Evolutionary conservation across 2,113 vertebrate species (phyloP).

Genomic region (Lycaon pictus): DNA sequence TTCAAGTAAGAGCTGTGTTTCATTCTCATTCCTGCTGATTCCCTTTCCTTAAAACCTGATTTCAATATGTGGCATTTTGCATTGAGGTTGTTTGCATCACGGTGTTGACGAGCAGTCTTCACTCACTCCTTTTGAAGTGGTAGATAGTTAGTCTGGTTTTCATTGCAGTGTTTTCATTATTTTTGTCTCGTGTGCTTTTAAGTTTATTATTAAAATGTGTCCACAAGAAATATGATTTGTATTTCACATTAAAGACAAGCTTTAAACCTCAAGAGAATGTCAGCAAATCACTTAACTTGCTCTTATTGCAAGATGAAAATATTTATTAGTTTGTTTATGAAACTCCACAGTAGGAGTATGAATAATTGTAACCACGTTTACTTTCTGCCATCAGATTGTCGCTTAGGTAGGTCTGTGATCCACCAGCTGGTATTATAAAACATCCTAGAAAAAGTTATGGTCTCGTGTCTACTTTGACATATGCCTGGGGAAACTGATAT

Average conservation of each 20-base stretch:
- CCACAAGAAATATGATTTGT: slow-evolving; percentile 80
- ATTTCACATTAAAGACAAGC: slow-evolving; percentile 79
- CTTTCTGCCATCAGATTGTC: slow-evolving; percentile 49
- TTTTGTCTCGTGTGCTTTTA: slow-evolving; percentile 78
- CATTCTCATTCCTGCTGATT: slow-evolving; percentile 38
- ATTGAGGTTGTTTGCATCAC: slow-evolving; percentile 66
- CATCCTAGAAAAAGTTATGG: slow-evolving; percentile 62
- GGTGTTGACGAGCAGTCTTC: slow-evolving; percentile 44
- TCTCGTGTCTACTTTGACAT: slow-evolving; percentile 67
- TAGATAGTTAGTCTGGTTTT: slow-evolving; percentile 82
- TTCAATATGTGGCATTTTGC: slow-evolving; percentile 58
- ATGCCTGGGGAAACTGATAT: slow-evolving; percentile 45
- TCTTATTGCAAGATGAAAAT: slow-evolving; percentile 74
- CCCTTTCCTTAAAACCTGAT: slow-evolving; percentile 55
- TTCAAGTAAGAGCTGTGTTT: slow-evolving; percentile 52
- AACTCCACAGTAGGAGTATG: slow-evolving; percentile 67
- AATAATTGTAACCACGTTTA: slow-evolving; percentile 63
- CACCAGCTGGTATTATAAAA: slow-evolving; percentile 62
- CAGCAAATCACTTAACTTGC: slow-evolving; percentile 79
- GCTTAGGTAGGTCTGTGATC: slow-evolving; percentile 64
- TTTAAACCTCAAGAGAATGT: slow-evolving; percentile 80
- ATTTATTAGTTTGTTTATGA: slow-evolving; percentile 79
- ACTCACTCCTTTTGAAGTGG: slow-evolving; percentile 79
- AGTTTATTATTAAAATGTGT: slow-evolving; percentile 83
- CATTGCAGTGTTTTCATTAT: slow-evolving; percentile 79